These are phyloP conservation scores for Sylvietta virens DNA, from an alignment of 2,113 vertebrate species.

Conservation along the genomic window DNA sequence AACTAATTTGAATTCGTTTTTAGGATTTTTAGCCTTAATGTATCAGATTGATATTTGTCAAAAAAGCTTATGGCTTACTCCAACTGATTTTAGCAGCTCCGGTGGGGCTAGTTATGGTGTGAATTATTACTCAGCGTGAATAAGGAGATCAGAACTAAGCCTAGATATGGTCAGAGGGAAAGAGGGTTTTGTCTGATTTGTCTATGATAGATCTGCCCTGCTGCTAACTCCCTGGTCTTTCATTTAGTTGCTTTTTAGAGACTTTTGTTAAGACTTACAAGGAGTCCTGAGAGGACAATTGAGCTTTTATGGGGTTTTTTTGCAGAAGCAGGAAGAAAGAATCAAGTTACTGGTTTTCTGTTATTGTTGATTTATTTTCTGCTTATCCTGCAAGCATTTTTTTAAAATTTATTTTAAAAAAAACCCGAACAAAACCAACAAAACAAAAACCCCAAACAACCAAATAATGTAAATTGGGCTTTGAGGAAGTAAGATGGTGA, in stretches of 20 bases:
- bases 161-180: slow-evolving; percentile 9
- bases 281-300: slow-evolving; percentile 57
- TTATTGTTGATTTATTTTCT: slow-evolving; percentile 25
- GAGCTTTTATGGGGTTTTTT: slow-evolving; percentile 40
- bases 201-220: slow-evolving; percentile 36
- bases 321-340: slow-evolving; percentile 33
- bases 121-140: slow-evolving; percentile 17
- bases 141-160: slow-evolving; percentile 44
- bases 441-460: not conserved
- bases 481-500: not conserved
- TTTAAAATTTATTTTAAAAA: not conserved
- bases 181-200: slow-evolving; percentile 32
- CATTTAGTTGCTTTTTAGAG: slow-evolving; percentile 62
- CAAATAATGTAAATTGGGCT: not conserved
- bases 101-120: slow-evolving; percentile 24
- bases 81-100: not conserved
- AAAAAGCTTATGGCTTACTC: not conserved
- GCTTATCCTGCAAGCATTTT: not conserved
- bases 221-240: slow-evolving; percentile 52
- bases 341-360: slow-evolving; percentile 10
- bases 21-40: not conserved
- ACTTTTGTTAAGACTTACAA: slow-evolving; percentile 61
- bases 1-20: slow-evolving; percentile 5
- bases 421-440: not conserved
- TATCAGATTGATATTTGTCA: slow-evolving; percentile 3